A percentile compares a stretch with the other conserved stretches of the same genome.
phyloP scores from a whole-genome alignment of 2,113 vertebrate species.

The Anguilla rostrata region DNA sequence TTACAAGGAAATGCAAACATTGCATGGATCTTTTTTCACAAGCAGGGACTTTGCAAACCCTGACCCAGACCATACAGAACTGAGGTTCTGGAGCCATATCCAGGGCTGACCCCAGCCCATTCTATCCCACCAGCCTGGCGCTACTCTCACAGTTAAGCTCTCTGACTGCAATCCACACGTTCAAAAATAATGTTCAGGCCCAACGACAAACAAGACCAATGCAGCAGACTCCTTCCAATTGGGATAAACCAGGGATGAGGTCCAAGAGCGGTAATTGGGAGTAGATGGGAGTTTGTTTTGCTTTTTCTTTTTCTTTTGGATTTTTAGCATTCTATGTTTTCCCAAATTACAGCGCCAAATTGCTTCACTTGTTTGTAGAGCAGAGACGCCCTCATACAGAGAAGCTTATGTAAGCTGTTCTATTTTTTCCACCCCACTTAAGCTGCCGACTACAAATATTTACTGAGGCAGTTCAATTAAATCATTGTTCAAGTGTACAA shows the following conservation, averaged over 20 bases:
- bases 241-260: neutral
- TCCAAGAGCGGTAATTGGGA: neutral
- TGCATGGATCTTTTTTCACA: neutral
- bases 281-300: neutral
- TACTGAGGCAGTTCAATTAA: neutral
- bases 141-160: neutral
- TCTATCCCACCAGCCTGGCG: neutral
- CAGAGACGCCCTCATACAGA: constrained; percentile 4
- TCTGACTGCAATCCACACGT: neutral
- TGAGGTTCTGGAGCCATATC: neutral
- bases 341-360: neutral
- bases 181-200: neutral
- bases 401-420: neutral
- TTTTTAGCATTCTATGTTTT: constrained; percentile 7
- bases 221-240: neutral
- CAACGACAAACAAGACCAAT: neutral
- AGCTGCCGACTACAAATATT: neutral
- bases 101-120: neutral
- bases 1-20: no score
- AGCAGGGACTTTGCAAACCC: neutral
- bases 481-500: neutral
- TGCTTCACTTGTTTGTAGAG: neutral
- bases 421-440: neutral
- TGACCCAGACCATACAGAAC: neutral
- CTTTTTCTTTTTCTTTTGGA: neutral